phyloP scores from a whole-genome alignment of 1,140 invertebrate genomes.

The Drosophila busckii region DNA sequence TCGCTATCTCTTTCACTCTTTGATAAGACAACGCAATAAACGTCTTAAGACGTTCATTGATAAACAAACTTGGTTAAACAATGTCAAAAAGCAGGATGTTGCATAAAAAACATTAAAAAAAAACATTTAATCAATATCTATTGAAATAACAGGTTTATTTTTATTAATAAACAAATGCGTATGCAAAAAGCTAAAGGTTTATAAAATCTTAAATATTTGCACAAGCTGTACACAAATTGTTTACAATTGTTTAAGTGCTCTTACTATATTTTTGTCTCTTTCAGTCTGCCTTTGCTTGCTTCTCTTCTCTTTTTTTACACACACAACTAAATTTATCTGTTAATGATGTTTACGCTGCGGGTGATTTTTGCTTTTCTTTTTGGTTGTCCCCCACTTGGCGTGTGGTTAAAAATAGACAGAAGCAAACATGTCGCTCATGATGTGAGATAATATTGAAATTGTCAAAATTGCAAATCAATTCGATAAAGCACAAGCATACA shows the following conservation, averaged over 20 bases:
- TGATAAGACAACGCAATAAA: slow-evolving; percentile 41
- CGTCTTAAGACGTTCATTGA: slow-evolving; percentile 53
- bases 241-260: slow-evolving; percentile 6
- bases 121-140: slow-evolving; percentile 9
- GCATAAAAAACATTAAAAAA: slow-evolving; percentile 54
- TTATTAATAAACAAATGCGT: slow-evolving; percentile 8
- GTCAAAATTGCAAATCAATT: too few species aligned
- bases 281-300: too few species aligned
- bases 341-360: slow-evolving; percentile 53
- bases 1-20: background rate
- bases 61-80: slow-evolving; percentile 31
- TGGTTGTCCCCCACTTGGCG: slow-evolving; percentile 32
- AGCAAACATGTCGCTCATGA: too few species aligned
- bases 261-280: background rate
- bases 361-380: slow-evolving; percentile 19
- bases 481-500: too few species aligned
- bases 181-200: too few species aligned
- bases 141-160: background rate
- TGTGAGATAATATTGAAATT: too few species aligned
- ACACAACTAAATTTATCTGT: slow-evolving; percentile 34
- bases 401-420: slow-evolving; percentile 48
- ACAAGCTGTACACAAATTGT: slow-evolving; percentile 9
- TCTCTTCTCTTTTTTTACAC: slow-evolving; percentile 17
- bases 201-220: too few species aligned
- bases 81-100: slow-evolving; percentile 42